A percentile compares a stretch with the other conserved stretches of the same genome.
Conservation (phyloP, 2,113 vertebrate genomes). For the Pan troglodytes region NHGRI_mPanTro3-v2.1_pri NC_072414.2:40855001-40855500, state of each 20-base stretch:
- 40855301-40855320: neutral
- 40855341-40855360: conserved; percentile 30
- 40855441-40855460: neutral
- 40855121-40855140: conserved; percentile 51
- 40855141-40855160: conserved; percentile 3
- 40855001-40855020: conserved; percentile 1
- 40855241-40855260: conserved; percentile 60
- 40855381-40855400: neutral
- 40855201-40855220: conserved; percentile 97
- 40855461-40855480: neutral
- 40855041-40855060: neutral
- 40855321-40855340: neutral
- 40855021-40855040: neutral
- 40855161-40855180: conserved; percentile 65
- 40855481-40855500: conserved; percentile 32
- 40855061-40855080: neutral
- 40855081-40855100: neutral
- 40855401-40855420: neutral
- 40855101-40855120: conserved; percentile 31
- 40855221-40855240: conserved; percentile 93
- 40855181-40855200: conserved; percentile 93
- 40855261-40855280: conserved; percentile 59
- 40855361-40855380: neutral
- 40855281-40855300: conserved; percentile 17
- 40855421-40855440: neutral